phyloP scores from a whole-genome alignment of 1,140 invertebrate species.

The Nebria ingens region DNA sequence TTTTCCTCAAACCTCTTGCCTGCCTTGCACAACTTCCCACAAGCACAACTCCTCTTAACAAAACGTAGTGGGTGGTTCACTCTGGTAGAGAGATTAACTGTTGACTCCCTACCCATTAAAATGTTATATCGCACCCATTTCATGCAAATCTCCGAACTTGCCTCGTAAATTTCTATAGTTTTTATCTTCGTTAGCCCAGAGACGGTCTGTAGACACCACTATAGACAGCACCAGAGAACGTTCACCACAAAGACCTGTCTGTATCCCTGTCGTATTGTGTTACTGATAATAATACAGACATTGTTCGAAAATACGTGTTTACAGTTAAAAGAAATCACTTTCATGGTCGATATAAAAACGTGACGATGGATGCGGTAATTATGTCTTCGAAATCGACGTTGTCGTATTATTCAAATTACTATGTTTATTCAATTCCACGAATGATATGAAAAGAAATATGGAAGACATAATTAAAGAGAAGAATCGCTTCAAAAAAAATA shows the following conservation, averaged over 20 bases:
- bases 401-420: no score
- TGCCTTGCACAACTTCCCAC: no score
- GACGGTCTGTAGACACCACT: no score
- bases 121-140: constrained; percentile 7
- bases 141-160: constrained; percentile 3
- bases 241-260: background rate
- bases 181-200: constrained; percentile 1
- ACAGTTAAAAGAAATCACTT: background rate
- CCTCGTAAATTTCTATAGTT: constrained; percentile 6
- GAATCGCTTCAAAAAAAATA: no score
- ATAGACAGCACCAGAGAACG: background rate
- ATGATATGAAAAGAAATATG: no score
- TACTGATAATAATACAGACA: background rate
- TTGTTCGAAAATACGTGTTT: background rate
- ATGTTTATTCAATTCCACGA: no score
- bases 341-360: background rate
- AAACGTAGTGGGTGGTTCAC: no score
- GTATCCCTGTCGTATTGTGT: background rate
- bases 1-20: no score
- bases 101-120: constrained; percentile 7
- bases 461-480: no score
- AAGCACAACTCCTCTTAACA: no score
- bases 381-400: background rate
- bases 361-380: background rate
- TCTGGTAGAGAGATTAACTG: constrained; percentile 9